Percentiles rank a stretch among this genome's conserved stretches.
phyloP scores from a whole-genome alignment of 37 sponge, comb jelly and placozoan genomes.

The Crambe crambe region DNA sequence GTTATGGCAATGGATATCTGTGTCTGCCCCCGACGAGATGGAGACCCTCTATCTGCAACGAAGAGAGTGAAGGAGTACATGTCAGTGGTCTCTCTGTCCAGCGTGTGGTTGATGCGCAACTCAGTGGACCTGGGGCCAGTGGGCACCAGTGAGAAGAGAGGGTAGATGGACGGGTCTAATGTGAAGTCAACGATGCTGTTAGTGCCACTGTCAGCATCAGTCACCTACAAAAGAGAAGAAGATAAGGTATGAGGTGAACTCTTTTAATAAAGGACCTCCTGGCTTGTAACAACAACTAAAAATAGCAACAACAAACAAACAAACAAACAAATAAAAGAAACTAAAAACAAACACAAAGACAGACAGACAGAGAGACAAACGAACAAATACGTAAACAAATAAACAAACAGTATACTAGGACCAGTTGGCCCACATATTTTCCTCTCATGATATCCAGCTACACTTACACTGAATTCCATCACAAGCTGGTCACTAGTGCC shows the following conservation, averaged over 20 bases:
- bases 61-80: slow-evolving; percentile 34
- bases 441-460: no score
- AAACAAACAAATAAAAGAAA: no score
- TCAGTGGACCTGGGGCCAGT: background rate
- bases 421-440: no score
- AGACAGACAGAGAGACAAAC: background rate
- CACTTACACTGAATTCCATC: background rate
- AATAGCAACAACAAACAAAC: no score
- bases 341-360: slow-evolving; percentile 1
- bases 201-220: slow-evolving; percentile 9
- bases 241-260: no score
- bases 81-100: slow-evolving; percentile 43
- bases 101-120: slow-evolving; percentile 12
- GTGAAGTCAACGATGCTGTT: slow-evolving; percentile 23
- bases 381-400: no score
- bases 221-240: background rate
- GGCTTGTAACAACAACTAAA: no score
- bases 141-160: slow-evolving; percentile 5
- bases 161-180: background rate
- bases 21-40: slow-evolving; percentile 26
- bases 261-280: no score
- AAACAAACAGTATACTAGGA: background rate
- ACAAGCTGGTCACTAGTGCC: background rate
- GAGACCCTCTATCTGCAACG: slow-evolving; percentile 54
- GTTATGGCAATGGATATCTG: slow-evolving; percentile 1